Evolutionary conservation across 2,797 vertebrate species (phyloP).

Genomic region (Linurgus olivaceus): DNA sequence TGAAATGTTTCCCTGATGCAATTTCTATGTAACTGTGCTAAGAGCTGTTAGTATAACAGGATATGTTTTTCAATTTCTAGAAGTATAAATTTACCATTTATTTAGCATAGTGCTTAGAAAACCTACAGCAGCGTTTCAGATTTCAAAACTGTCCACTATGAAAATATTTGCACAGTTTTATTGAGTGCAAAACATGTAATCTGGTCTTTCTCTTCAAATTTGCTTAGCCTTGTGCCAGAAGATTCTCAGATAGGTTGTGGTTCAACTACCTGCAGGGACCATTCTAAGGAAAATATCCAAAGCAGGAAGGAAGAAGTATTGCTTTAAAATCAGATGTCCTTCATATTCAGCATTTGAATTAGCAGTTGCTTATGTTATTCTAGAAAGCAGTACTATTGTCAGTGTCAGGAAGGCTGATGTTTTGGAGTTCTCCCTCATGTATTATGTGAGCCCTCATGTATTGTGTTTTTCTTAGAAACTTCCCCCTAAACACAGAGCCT

Average conservation of each 20-base stretch:
- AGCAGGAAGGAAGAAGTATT: neutral
- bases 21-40: neutral
- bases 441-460: neutral
- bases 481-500: neutral
- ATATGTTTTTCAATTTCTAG: neutral
- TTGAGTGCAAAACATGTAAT: neutral
- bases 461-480: neutral
- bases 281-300: neutral
- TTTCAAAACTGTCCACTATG: neutral
- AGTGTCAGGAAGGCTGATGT: neutral
- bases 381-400: neutral
- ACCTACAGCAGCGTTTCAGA: neutral
- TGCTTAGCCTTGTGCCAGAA: neutral
- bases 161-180: neutral
- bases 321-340: neutral
- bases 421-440: neutral
- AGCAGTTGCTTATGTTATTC: neutral
- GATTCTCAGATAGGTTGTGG: neutral
- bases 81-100: neutral
- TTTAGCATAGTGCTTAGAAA: neutral
- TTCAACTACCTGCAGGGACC: neutral
- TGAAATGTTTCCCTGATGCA: neutral
- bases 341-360: neutral
- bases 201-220: neutral
- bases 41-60: neutral